Evolutionary conservation across 1,140 invertebrate species (phyloP).

Genomic region (Ooceraea biroi): DNA sequence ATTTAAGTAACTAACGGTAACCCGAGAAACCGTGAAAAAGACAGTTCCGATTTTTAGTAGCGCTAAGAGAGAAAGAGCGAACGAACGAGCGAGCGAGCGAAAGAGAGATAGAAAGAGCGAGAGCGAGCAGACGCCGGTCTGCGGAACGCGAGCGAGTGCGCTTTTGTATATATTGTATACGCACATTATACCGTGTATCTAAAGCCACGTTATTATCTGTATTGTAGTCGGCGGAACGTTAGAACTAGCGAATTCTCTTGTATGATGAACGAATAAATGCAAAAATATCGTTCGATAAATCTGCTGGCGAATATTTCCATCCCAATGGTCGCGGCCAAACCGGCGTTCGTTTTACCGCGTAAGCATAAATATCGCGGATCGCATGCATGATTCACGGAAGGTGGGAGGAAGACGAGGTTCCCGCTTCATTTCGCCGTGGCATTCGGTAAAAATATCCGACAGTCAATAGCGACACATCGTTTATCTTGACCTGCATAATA

Average conservation of each 20-base stretch:
- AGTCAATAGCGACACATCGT: constrained; percentile 10
- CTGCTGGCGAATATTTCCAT: constrained; percentile 8
- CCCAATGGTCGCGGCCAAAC: no score
- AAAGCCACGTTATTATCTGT: constrained; percentile 76
- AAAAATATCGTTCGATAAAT: constrained; percentile 80
- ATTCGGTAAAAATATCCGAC: constrained; percentile 44
- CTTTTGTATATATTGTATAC: constrained; percentile 84
- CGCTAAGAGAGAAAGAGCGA: constrained; percentile 61
- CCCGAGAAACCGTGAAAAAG: constrained; percentile 72
- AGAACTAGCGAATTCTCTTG: constrained; percentile 80
- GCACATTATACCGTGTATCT: constrained; percentile 80
- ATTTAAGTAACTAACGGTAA: constrained; percentile 77
- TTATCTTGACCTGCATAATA: constrained; percentile 34
- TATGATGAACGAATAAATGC: constrained; percentile 82
- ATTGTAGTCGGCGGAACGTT: constrained; percentile 78
- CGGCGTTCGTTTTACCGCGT: not conserved
- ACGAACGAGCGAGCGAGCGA: not conserved
- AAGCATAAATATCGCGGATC: constrained; percentile 17
- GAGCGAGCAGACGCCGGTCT: constrained; percentile 68
- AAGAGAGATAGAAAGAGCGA: constrained; percentile 20
- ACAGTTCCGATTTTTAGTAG: constrained; percentile 75
- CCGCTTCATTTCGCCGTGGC: not conserved
- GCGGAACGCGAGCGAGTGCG: constrained; percentile 77
- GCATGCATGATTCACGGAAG: constrained; percentile 38
- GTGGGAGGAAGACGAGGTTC: not conserved